Base-by-base conservation (phyloP, 1,140 invertebrate genomes). In the Philaenus spumarius region DNA sequence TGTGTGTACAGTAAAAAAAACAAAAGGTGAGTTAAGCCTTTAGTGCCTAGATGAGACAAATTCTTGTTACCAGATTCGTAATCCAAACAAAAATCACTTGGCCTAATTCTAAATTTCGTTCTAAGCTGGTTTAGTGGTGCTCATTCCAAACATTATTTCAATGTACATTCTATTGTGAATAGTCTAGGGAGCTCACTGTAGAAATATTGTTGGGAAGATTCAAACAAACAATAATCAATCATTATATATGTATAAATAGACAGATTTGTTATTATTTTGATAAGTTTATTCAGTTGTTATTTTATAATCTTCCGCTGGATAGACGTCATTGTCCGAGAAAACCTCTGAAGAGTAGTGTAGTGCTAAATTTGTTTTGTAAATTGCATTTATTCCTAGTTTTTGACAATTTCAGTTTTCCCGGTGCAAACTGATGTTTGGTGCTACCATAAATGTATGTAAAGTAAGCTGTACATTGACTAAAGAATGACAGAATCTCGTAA, bases 251-350 rank as follows among this genome's bases (percentile, higher is more conserved):
- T 23, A 51, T 51, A 51, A 51, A 30, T 30, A 51, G 34, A 26
- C 15, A 47, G 48, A 51, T 51, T 51, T 51, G 48, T 53, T 53
- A 53, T 53, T 53, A 53, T 53, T 53, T 53, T 37, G 50, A 53
- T 53, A 53, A 51, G 48, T 51, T 51, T 51, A 51, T 22, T n/a
- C 48, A 30, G 34, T 23, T 53, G 30, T 53, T 53, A 20, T 37
- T 39, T 53, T 53, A 53, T 53, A 37, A 47, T 17, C 37, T 53
- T 26, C 47, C 14, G 26, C 12, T 51, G 14, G 5, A 48, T 48
- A 12, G 5, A 23, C 20, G 46, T 19, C 26, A 35, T 51, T 35
- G 19, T 51, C 37, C 19, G 19, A 35, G 4, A 4, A 22, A 39
- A 39, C 11, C 11, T 2, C 30, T 24, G 48, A 35, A 51, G 30